Base-by-base conservation (phyloP, 2,113 vertebrate genomes). In the Calyptomena viridis region DNA sequence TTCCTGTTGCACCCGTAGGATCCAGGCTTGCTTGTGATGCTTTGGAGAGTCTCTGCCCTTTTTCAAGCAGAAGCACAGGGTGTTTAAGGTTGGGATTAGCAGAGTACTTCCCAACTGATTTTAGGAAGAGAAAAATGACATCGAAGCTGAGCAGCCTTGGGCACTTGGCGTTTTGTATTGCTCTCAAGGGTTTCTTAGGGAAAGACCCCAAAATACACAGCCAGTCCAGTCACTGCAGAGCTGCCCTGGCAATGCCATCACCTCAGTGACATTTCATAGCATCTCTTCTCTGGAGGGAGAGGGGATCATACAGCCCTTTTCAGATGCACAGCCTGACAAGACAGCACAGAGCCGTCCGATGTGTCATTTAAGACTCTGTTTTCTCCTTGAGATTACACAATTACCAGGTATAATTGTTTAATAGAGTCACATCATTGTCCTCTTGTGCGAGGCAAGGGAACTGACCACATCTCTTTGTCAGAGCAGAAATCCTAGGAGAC, bases 351-450 rank as follows among this genome's bases (percentile, higher is more conserved):
- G 52, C 63, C 90, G 58, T 10, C 83, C 3, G 1, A 7, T 6
- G 40, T 87, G 85, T 84, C 92, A 78, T 83, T 21, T 58, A 92
- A 96, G 94, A 90, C 81, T 89, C 63, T 92, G 90, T 92, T 88
- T 92, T 96, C 94, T 97, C 94, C 96, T 97, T 89, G 95, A 97
- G 97, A 72, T 63, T 1, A 92, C 42, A 46, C n/a, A 68, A 97
- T 98, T 98, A 97, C 80, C 56, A 44, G 33, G 22, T 84, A 9
- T 96, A 97, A 98, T 98, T 97, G 94, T 95, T 97, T 98, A 97
- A 98, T 84, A 96, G 96, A 97, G 97, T 89, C 94, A 75, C 94
- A 92, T 80, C 88, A 52, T 47, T 6, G 4, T 94, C 93, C 93
- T 93, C 88, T n/a, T 19, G 76, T 5, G 2, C 0, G 22, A 95